These are phyloP conservation scores for Lasius platythorax DNA, from an alignment of 2,888 invertebrate species.

Conservation along the genomic window DNA sequence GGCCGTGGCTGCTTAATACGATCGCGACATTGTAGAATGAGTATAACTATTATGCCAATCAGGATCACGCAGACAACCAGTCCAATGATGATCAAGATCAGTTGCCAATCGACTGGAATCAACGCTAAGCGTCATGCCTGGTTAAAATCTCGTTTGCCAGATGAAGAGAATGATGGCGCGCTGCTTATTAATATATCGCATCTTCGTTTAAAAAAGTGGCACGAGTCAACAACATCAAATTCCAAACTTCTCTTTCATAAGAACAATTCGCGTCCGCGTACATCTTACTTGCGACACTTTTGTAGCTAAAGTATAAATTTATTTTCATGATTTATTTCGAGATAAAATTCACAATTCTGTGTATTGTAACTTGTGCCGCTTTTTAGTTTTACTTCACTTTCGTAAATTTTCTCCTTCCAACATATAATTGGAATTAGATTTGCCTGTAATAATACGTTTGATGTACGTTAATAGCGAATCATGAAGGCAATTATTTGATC, in stretches of 20 bases:
- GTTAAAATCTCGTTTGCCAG: constrained; percentile 79
- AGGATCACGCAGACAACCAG: constrained; percentile 95
- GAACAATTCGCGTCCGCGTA: background rate
- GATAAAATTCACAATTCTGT: background rate
- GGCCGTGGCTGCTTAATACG: constrained; percentile 84
- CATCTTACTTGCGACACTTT: background rate
- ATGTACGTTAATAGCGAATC: constrained; percentile 16
- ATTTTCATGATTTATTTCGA: background rate
- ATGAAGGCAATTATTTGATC: constrained; percentile 37
- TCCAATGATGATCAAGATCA: constrained; percentile 92
- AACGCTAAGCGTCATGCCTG: constrained; percentile 83
- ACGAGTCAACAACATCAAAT: constrained; percentile 23
- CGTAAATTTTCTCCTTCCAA: background rate
- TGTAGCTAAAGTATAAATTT: background rate
- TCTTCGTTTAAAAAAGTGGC: background rate
- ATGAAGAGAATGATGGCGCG: constrained; percentile 43
- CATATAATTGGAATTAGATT: background rate
- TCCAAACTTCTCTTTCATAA: constrained; percentile 3
- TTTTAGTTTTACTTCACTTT: background rate
- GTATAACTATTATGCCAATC: constrained; percentile 93
- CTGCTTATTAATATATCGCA: constrained; percentile 23
- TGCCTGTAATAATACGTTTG: constrained; percentile 5
- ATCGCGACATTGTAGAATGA: constrained; percentile 92
- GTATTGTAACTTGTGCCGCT: background rate
- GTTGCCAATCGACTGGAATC: constrained; percentile 86